These are phyloP conservation scores for Etheostoma cragini DNA, from an alignment of 2,113 vertebrate genomes.

Conservation along the genomic window DNA sequence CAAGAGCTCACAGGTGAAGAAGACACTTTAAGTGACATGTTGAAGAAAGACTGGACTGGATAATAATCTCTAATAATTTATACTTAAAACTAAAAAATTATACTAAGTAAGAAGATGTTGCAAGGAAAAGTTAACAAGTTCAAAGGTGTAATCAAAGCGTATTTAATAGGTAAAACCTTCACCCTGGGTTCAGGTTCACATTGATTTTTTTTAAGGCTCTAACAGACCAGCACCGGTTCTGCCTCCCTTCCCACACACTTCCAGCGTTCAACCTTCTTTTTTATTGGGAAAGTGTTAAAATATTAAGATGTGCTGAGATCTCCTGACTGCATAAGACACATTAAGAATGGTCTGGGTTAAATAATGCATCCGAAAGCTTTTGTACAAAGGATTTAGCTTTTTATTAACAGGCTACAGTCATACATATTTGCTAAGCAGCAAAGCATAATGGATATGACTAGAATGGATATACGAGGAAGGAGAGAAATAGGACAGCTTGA, in stretches of 20 bases:
- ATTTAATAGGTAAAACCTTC: slow-evolving; percentile 58
- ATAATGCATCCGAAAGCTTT: slow-evolving; percentile 70
- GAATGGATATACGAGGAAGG: slow-evolving; percentile 29
- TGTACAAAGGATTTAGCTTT: slow-evolving; percentile 52
- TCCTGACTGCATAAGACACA: slow-evolving; percentile 65
- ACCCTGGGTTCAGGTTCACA: slow-evolving; percentile 57
- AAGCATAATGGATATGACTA: slow-evolving; percentile 68
- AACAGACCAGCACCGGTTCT: slow-evolving; percentile 52
- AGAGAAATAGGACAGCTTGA: slow-evolving; percentile 65
- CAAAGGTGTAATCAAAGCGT: slow-evolving; percentile 36
- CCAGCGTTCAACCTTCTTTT: slow-evolving; percentile 29
- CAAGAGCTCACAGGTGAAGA: slow-evolving; percentile 46
- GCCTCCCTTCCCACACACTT: background rate
- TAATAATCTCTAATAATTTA: too few species aligned
- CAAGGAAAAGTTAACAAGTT: slow-evolving; percentile 47
- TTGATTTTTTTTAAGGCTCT: slow-evolving; percentile 57
- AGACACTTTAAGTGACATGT: slow-evolving; percentile 40
- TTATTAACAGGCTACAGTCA: slow-evolving; percentile 60
- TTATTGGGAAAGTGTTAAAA: slow-evolving; percentile 60
- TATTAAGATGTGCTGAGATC: slow-evolving; percentile 71
- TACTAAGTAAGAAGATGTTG: slow-evolving; percentile 8
- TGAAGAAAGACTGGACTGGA: background rate
- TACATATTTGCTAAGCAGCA: slow-evolving; percentile 60
- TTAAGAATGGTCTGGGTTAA: slow-evolving; percentile 68
- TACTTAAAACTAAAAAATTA: too few species aligned